These are phyloP conservation scores for Drosophila asahinai DNA, from an alignment of 1,140 invertebrate genomes.

Conservation along the genomic window DNA sequence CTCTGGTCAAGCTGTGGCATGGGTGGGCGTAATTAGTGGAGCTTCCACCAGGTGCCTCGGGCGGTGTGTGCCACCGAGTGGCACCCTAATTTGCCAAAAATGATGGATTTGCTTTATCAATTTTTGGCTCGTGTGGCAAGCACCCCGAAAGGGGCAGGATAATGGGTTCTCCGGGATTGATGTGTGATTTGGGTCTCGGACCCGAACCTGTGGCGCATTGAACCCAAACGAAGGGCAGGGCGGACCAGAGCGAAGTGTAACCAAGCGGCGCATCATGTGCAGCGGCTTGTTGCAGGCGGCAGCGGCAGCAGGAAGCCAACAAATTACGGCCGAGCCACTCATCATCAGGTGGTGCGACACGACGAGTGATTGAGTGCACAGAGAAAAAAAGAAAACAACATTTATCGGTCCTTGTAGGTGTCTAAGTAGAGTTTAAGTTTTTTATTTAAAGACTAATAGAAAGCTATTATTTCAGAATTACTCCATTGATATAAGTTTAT, in stretches of 20 bases:
- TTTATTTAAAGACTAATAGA: too few relatives aligned
- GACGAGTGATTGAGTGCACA: conserved; percentile 63
- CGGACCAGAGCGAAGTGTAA: conserved; percentile 34
- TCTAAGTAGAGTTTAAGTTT: too few relatives aligned
- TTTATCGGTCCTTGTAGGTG: neutral
- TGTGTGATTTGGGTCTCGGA: conserved; percentile 28
- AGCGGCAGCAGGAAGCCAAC: conserved; percentile 58
- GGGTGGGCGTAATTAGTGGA: conserved; percentile 66
- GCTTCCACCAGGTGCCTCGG: conserved; percentile 17
- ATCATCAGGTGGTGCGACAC: conserved; percentile 78
- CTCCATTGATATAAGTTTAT: neutral
- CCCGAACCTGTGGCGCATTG: conserved; percentile 59
- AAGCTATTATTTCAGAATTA: too few relatives aligned
- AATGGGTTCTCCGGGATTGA: neutral
- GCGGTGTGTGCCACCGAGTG: conserved; percentile 63
- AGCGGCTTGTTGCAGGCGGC: conserved; percentile 79
- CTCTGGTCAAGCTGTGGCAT: conserved; percentile 53
- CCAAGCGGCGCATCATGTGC: conserved; percentile 80
- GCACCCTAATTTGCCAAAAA: conserved; percentile 70
- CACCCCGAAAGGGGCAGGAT: conserved; percentile 14
- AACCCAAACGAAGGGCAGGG: conserved; percentile 56
- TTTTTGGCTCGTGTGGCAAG: conserved; percentile 44
- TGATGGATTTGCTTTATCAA: conserved; percentile 70
- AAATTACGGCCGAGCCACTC: conserved; percentile 68
- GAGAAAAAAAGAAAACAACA: neutral